Conservation (phyloP, 2,888 invertebrate species). For the Candidula unifasciata region DNA sequence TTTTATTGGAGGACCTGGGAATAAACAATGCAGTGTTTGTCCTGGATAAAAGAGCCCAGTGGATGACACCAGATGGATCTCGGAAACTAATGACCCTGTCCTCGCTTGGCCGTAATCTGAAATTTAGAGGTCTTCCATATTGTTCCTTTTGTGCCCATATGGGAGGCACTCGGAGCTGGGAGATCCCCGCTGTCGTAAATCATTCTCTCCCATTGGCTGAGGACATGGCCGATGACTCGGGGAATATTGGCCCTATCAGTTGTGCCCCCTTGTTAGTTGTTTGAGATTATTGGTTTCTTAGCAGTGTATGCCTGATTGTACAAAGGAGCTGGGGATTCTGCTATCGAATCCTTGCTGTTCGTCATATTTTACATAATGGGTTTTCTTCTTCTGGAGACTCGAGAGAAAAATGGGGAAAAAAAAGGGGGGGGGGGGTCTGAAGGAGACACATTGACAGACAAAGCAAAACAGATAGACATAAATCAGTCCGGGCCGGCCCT, state of each 20-base stretch:
- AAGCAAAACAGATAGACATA: conserved; percentile 25
- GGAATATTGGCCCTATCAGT: conserved; percentile 27
- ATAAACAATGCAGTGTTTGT: background rate
- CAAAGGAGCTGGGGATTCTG: background rate
- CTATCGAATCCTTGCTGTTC: too few relatives aligned
- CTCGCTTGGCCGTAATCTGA: conserved; percentile 12
- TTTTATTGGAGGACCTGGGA: too few relatives aligned
- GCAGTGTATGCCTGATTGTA: background rate
- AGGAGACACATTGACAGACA: background rate
- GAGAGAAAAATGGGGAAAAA: background rate
- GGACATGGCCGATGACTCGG: conserved; percentile 17
- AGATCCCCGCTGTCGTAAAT: conserved; percentile 40
- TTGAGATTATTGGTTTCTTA: background rate
- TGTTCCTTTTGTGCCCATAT: conserved; percentile 37
- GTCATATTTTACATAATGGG: too few relatives aligned
- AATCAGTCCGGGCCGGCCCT: conserved; percentile 24
- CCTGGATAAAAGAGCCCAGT: background rate
- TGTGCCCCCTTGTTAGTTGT: background rate
- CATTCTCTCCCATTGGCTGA: conserved; percentile 7
- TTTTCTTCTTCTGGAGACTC: too few relatives aligned
- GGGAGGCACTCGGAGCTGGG: background rate
- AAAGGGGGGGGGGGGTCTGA: background rate
- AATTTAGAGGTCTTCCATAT: conserved; percentile 45
- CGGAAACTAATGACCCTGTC: conserved; percentile 21
- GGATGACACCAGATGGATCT: conserved; percentile 40